Percentiles rank a stretch among this genome's conserved stretches.
These are phyloP conservation scores for Phrixothrix hirtus DNA, from an alignment of 2,888 invertebrate species.

Conservation along the genomic window DNA sequence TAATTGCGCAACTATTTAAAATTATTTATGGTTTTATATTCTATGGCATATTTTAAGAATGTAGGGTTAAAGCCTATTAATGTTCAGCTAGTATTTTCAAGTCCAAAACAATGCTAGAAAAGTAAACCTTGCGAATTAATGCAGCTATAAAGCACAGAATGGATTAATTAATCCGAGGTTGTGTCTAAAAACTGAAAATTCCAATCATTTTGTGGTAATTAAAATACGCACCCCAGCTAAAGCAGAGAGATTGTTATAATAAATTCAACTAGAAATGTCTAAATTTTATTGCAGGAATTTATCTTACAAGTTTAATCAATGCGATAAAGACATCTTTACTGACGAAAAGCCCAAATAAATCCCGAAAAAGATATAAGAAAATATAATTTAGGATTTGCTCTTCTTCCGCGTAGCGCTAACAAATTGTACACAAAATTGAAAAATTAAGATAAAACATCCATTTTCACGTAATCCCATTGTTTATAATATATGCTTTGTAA, in stretches of 20 bases:
- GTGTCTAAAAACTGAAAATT: not conserved
- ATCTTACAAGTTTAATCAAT: constrained; percentile 6
- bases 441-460: constrained; percentile 17
- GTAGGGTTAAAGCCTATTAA: no score
- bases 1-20: no score
- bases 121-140: no score
- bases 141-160: no score
- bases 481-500: constrained; percentile 17
- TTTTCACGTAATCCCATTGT: constrained; percentile 10
- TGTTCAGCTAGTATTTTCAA: no score
- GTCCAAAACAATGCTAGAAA: no score
- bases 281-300: not conserved
- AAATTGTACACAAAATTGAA: constrained; percentile 6
- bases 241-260: not conserved
- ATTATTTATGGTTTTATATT: no score
- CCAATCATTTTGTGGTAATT: not conserved
- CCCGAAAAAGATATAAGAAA: not conserved
- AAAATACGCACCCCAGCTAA: no score
- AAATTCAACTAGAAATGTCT: not conserved
- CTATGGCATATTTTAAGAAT: no score
- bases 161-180: no score
- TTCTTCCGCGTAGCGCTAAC: not conserved
- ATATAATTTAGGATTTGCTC: constrained; percentile 1
- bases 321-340: not conserved
- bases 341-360: constrained; percentile 1